phyloP scores from a whole-genome alignment of 2,113 vertebrate species.

The Eleginops maclovinus region DNA sequence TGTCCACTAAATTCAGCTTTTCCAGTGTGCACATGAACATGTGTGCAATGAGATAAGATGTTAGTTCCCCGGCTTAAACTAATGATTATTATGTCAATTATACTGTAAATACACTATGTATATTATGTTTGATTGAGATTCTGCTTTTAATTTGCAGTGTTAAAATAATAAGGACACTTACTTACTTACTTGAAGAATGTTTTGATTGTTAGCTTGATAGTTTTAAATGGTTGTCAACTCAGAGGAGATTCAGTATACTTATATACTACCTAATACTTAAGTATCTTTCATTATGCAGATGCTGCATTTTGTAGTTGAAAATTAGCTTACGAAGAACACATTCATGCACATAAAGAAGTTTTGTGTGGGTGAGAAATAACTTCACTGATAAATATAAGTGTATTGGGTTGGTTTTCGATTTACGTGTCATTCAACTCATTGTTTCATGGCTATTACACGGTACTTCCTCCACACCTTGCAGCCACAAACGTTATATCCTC shows the following conservation, averaged over 20 bases:
- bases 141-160: too few relatives aligned
- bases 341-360: not conserved
- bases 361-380: not conserved
- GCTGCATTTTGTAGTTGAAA: too few relatives aligned
- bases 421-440: not conserved
- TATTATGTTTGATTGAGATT: not conserved
- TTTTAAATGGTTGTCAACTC: not conserved
- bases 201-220: too few relatives aligned
- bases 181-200: too few relatives aligned
- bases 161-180: too few relatives aligned
- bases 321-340: not conserved
- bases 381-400: not conserved
- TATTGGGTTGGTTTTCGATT: not conserved
- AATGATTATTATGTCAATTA: not conserved
- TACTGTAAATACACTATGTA: not conserved
- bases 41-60: not conserved
- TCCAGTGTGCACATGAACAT: not conserved
- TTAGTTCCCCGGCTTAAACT: not conserved
- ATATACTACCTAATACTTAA: not conserved
- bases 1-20: slow-evolving; percentile 16
- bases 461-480: not conserved
- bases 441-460: not conserved
- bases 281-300: not conserved
- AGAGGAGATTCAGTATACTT: not conserved
- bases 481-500: not conserved